phyloP scores from a whole-genome alignment of 2,888 invertebrate species.

The Hemicrepidius hirtus region DNA sequence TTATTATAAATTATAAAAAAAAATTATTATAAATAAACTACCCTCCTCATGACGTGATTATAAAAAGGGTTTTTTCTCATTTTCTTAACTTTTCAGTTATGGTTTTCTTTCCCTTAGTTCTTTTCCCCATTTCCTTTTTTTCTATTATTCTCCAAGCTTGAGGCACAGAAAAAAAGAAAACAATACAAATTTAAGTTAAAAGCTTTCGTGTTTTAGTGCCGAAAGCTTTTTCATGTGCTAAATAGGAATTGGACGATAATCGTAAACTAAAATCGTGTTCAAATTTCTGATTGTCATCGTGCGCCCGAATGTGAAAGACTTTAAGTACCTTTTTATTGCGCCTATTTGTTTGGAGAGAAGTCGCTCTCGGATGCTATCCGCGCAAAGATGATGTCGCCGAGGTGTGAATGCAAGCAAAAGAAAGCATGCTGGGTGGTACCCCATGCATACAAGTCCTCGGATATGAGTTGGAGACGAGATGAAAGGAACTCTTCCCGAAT shows the following conservation, averaged over 20 bases:
- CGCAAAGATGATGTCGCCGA: slow-evolving; percentile 22
- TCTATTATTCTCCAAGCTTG: not conserved
- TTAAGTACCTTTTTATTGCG: slow-evolving; percentile 32
- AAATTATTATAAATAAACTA: too few relatives aligned
- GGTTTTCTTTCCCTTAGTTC: too few relatives aligned
- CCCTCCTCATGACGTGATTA: too few relatives aligned
- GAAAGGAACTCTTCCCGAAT: slow-evolving; percentile 58
- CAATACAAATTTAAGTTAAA: slow-evolving; percentile 23
- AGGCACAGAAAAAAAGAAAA: not conserved
- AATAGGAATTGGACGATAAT: slow-evolving; percentile 15
- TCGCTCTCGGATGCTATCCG: slow-evolving; percentile 6
- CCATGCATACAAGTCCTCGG: slow-evolving; percentile 49
- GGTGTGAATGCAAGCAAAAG: slow-evolving; percentile 17
- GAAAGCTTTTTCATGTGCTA: slow-evolving; percentile 22
- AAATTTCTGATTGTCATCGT: slow-evolving; percentile 29
- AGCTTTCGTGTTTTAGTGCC: not conserved
- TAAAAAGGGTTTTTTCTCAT: too few relatives aligned
- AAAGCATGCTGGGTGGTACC: slow-evolving; percentile 8
- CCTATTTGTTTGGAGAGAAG: slow-evolving; percentile 29
- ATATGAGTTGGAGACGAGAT: slow-evolving; percentile 48
- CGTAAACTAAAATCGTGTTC: slow-evolving; percentile 37
- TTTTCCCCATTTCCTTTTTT: not conserved
- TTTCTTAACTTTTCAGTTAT: too few relatives aligned
- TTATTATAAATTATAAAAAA: too few relatives aligned
- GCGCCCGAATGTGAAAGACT: slow-evolving; percentile 1